Conservation (phyloP, 2,888 invertebrate species). For the Deilephila elpenor region DNA sequence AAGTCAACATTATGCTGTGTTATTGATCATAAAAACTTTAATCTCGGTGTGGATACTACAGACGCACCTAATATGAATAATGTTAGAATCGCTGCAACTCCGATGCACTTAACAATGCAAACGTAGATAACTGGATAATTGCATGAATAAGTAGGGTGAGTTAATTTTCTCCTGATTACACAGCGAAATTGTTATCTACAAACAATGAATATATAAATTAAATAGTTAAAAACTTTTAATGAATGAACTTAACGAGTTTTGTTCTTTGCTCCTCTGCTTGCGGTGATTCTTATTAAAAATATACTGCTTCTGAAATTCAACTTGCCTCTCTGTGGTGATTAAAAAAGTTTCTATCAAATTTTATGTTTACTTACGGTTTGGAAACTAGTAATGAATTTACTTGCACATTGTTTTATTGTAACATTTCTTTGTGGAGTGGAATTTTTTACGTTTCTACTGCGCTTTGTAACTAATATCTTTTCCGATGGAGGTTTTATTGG, state of each 20-base stretch:
- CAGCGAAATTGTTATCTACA: constrained; percentile 36
- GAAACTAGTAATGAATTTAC: constrained; percentile 17
- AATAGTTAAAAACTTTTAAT: constrained; percentile 54
- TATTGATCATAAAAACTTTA: too few relatives aligned
- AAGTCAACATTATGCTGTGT: too few relatives aligned
- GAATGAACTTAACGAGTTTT: constrained; percentile 49
- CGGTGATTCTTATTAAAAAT: constrained; percentile 39
- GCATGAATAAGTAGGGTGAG: constrained; percentile 23
- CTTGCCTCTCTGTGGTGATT: constrained; percentile 25
- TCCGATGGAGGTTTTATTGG: neutral
- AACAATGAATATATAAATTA: constrained; percentile 37
- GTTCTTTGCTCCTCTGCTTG: constrained; percentile 39
- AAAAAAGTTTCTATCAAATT: constrained; percentile 27
- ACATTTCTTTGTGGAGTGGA: neutral
- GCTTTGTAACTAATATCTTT: neutral
- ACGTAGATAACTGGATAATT: constrained; percentile 20
- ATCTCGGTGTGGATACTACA: too few relatives aligned
- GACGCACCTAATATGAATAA: neutral
- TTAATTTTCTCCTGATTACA: constrained; percentile 32
- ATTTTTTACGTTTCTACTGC: constrained; percentile 16
- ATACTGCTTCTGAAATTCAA: constrained; percentile 25
- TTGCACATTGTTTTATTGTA: neutral
- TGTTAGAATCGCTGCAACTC: neutral
- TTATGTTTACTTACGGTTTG: constrained; percentile 12
- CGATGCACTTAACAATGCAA: neutral